These are phyloP conservation scores for Harpagifer antarcticus DNA, from an alignment of 2,797 vertebrate species.

Conservation along the genomic window DNA sequence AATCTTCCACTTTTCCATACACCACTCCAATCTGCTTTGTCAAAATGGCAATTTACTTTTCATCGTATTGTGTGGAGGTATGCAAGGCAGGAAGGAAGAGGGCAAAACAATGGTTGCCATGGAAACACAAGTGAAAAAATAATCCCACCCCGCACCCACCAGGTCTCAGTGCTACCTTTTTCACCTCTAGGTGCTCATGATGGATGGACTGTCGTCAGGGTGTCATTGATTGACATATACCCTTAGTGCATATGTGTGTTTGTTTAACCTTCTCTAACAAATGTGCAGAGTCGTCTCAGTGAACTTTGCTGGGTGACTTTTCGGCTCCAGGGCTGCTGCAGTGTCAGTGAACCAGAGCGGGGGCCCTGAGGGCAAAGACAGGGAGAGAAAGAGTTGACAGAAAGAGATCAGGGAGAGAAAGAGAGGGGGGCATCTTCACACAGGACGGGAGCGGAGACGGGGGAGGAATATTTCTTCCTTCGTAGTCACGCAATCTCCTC, in stretches of 20 bases:
- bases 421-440: constrained; percentile 64
- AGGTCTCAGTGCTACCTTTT: constrained; percentile 26
- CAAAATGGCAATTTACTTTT: constrained; percentile 85
- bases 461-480: constrained; percentile 67
- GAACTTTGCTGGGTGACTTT: constrained; percentile 61
- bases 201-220: constrained; percentile 24
- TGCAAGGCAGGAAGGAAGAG: constrained; percentile 85
- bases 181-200: constrained; percentile 42
- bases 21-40: constrained; percentile 81
- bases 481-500: constrained; percentile 81
- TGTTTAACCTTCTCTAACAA: constrained; percentile 59
- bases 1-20: constrained; percentile 79
- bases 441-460: constrained; percentile 59
- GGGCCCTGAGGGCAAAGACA: constrained; percentile 76
- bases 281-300: constrained; percentile 52
- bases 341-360: constrained; percentile 68
- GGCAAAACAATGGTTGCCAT: constrained; percentile 85
- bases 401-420: constrained; percentile 72
- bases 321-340: constrained; percentile 59
- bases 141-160: constrained; percentile 2
- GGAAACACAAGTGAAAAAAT: constrained; percentile 62
- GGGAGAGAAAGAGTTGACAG: constrained; percentile 72
- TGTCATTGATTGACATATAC: constrained; percentile 59
- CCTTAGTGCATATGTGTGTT: constrained; percentile 50
- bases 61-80: constrained; percentile 84